phyloP scores from a whole-genome alignment of 53 echinoderm and acorn worm genomes.

The Paracentrotus lividus region DNA sequence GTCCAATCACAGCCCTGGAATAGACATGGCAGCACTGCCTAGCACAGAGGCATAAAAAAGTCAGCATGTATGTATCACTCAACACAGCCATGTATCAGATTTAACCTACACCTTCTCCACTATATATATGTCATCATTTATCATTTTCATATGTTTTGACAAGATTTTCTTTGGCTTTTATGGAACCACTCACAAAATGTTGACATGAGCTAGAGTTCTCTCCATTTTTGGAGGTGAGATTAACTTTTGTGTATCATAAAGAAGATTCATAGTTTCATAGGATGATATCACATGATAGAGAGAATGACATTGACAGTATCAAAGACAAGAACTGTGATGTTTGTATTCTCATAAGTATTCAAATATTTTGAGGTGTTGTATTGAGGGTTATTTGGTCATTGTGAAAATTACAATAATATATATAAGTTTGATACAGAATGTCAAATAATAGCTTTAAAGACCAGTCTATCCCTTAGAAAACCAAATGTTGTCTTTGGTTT shows the following conservation, averaged over 20 bases:
- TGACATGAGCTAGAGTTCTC: background rate
- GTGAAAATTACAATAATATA: background rate
- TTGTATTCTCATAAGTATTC: background rate
- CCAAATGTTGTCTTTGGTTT: background rate
- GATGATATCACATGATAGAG: background rate
- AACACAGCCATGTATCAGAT: background rate
- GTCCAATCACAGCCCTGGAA: background rate
- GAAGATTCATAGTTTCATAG: background rate
- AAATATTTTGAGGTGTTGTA: background rate
- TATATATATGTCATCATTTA: background rate
- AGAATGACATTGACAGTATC: background rate
- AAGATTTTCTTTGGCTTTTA: background rate
- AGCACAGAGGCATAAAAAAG: background rate
- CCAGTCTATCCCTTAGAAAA: background rate
- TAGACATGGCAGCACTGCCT: background rate
- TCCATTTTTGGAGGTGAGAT: background rate
- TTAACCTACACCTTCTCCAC: background rate
- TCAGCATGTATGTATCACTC: background rate
- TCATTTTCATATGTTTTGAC: conserved; percentile 12
- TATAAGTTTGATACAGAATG: background rate
- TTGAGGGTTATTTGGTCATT: background rate
- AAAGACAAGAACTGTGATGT: background rate
- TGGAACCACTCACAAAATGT: background rate
- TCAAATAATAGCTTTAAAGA: background rate
- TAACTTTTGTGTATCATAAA: background rate